Conservation (phyloP, 92 coral and sea anemone genomes). For the Epizoanthus stellaris region DNA sequence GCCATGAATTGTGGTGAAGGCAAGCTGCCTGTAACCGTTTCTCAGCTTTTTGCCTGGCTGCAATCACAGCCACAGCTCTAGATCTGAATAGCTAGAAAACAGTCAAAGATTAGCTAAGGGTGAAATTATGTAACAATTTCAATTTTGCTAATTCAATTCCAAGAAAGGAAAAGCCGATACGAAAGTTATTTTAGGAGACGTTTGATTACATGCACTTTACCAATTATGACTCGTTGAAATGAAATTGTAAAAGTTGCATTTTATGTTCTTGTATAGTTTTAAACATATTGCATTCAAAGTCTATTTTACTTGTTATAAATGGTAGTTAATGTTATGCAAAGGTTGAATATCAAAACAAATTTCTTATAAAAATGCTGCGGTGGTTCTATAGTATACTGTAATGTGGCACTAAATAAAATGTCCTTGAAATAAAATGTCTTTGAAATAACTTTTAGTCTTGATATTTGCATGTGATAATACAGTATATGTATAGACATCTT, state of each 20-base stretch:
- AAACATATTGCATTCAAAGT: background rate
- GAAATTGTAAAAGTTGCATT: no score
- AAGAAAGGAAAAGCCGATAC: background rate
- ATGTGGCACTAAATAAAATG: background rate
- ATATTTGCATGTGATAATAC: slow-evolving; percentile 7
- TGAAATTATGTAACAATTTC: no score
- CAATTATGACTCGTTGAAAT: background rate
- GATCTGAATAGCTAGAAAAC: background rate
- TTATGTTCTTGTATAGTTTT: no score
- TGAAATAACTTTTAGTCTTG: background rate
- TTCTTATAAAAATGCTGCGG: background rate
- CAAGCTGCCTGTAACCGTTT: background rate
- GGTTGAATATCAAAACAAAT: no score
- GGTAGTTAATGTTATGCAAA: no score
- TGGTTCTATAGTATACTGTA: background rate
- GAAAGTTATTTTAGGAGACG: no score
- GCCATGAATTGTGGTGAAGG: slow-evolving; percentile 7
- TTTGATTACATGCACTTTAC: no score
- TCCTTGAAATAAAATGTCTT: background rate
- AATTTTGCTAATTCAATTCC: background rate
- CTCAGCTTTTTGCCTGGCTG: background rate
- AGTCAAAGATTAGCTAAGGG: background rate
- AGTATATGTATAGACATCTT: no score
- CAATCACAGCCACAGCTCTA: background rate
- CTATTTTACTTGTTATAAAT: background rate